Conservation (phyloP, 2,797 vertebrate genomes). For the Odontamblyopus lacepedii region DNA sequence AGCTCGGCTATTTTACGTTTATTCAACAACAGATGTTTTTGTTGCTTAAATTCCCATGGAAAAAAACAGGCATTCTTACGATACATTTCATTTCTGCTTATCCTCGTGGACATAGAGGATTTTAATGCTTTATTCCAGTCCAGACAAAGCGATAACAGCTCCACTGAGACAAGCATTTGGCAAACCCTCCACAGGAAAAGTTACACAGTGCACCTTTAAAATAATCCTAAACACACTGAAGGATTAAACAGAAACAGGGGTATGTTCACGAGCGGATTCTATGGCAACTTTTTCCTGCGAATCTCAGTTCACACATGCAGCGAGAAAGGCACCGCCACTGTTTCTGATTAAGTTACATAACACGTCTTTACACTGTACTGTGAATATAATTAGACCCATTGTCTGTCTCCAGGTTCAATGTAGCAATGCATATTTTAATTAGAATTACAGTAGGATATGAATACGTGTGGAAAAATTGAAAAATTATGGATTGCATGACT, state of each 20-base stretch:
- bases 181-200: too few relatives aligned
- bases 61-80: too few relatives aligned
- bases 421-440: not conserved
- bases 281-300: conserved; percentile 39
- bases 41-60: too few relatives aligned
- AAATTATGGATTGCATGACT: too few relatives aligned
- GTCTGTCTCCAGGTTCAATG: not conserved
- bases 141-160: too few relatives aligned
- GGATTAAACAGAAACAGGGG: not conserved
- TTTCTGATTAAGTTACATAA: conserved; percentile 37
- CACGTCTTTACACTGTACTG: conserved; percentile 12
- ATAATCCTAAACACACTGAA: conserved; percentile 8
- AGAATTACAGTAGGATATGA: not conserved
- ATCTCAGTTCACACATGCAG: conserved; percentile 37
- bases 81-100: too few relatives aligned
- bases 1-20: too few relatives aligned
- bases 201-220: not conserved
- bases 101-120: too few relatives aligned
- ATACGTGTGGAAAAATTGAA: not conserved
- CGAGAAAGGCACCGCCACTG: conserved; percentile 14
- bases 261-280: conserved; percentile 42
- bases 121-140: too few relatives aligned
- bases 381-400: not conserved
- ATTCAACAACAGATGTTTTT: too few relatives aligned
- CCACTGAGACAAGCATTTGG: too few relatives aligned